phyloP scores from a whole-genome alignment of 2,888 invertebrate species.

The Protophormia terraenovae region DNA sequence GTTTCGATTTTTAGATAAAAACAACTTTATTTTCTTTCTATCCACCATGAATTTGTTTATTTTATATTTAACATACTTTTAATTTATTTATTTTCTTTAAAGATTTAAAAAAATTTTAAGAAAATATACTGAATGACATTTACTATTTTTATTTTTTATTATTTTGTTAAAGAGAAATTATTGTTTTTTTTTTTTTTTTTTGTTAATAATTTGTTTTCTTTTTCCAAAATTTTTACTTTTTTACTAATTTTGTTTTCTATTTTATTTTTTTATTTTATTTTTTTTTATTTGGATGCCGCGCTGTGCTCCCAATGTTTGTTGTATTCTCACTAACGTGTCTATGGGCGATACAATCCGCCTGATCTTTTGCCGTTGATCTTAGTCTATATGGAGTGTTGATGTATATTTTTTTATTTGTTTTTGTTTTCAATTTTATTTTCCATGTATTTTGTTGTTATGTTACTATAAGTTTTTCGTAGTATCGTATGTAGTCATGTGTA shows the following conservation, averaged over 20 bases:
- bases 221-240: background rate
- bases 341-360: conserved; percentile 9
- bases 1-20: background rate
- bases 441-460: background rate
- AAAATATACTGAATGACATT: background rate
- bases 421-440: background rate
- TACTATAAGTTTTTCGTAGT: background rate
- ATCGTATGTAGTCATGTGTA: conserved; percentile 33
- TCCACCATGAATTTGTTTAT: background rate
- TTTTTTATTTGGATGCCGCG: background rate
- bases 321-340: conserved; percentile 44
- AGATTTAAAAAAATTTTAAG: background rate
- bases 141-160: background rate
- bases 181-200: background rate
- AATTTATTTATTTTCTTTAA: background rate
- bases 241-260: background rate
- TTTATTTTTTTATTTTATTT: background rate
- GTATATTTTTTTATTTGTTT: conserved; percentile 29
- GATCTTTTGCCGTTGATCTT: conserved; percentile 60
- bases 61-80: conserved; percentile 1
- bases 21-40: background rate
- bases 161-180: background rate
- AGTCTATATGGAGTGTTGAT: conserved; percentile 25
- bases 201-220: background rate
- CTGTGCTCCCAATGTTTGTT: conserved; percentile 9